These are phyloP conservation scores for Thripadectes ignobilis DNA, from an alignment of 2,797 vertebrate species.

Conservation along the genomic window DNA sequence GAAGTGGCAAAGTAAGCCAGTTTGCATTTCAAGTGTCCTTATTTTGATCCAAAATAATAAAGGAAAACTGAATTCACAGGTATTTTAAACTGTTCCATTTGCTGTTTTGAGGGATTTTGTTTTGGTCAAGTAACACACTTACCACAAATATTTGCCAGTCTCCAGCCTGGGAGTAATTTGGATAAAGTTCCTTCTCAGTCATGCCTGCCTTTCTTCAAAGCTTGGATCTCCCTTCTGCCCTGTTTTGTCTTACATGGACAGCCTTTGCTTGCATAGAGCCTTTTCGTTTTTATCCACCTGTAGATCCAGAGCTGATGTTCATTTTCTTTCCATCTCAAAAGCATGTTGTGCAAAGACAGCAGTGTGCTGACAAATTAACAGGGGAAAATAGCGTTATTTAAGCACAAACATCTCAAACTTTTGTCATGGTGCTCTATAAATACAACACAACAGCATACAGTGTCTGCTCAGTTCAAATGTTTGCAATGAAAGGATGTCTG, in stretches of 20 bases:
- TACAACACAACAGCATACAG: conserved; percentile 23
- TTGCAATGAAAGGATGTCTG: conserved; percentile 41
- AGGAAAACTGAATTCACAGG: background rate
- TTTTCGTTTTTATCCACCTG: conserved; percentile 1
- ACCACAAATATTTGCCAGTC: background rate
- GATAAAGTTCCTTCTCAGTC: background rate
- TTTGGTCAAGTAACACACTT: background rate
- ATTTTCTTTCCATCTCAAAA: conserved; percentile 10
- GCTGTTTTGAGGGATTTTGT: background rate
- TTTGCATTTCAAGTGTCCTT: background rate
- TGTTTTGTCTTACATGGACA: background rate
- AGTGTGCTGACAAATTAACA: conserved; percentile 30
- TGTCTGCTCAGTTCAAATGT: conserved; percentile 45
- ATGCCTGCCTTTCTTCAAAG: background rate
- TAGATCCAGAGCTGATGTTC: background rate
- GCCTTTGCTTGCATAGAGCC: background rate
- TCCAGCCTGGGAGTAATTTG: background rate
- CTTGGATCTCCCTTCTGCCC: background rate
- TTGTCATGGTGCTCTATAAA: conserved; percentile 56
- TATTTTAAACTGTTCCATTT: background rate
- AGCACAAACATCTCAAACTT: conserved; percentile 44
- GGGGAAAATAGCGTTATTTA: conserved; percentile 23
- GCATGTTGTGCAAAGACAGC: background rate
- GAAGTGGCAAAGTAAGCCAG: background rate
- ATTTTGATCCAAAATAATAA: background rate